These are phyloP conservation scores for Macropodus opercularis DNA, from an alignment of 2,797 vertebrate species.

Conservation along the genomic window DNA sequence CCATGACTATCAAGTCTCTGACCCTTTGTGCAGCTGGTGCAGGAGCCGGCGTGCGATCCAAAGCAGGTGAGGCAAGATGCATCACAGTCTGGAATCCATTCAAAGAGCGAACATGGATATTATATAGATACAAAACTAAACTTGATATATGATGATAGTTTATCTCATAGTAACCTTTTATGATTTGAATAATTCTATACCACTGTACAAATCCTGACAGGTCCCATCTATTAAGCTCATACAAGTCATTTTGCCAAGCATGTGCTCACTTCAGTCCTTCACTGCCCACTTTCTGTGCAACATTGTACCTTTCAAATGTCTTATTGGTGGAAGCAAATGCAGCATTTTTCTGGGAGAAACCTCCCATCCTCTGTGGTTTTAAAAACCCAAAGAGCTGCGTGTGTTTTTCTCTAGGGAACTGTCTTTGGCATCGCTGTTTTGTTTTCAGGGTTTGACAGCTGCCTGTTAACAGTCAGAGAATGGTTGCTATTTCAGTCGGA, in stretches of 20 bases:
- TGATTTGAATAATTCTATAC: neutral
- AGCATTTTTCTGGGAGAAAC: slow-evolving; percentile 43
- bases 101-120: too few relatives aligned
- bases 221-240: neutral
- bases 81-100: slow-evolving; percentile 82
- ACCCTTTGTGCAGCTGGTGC: slow-evolving; percentile 83
- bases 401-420: slow-evolving; percentile 59
- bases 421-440: slow-evolving; percentile 53
- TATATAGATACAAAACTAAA: too few relatives aligned
- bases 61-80: slow-evolving; percentile 85
- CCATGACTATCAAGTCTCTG: slow-evolving; percentile 59
- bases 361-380: slow-evolving; percentile 45
- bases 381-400: slow-evolving; percentile 46
- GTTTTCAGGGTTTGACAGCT: slow-evolving; percentile 72
- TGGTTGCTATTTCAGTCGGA: slow-evolving; percentile 65
- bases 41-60: slow-evolving; percentile 74
- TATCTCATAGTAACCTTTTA: neutral
- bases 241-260: neutral
- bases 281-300: slow-evolving; percentile 22
- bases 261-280: neutral
- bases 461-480: slow-evolving; percentile 65
- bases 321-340: slow-evolving; percentile 35
- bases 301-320: slow-evolving; percentile 12
- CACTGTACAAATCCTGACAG: too few relatives aligned
- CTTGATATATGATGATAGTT: neutral